Evolutionary conservation across 30 jellyfish, hydroid and myxozoan species (phyloP), one percentile per base, ranked within the genome.

Genomic region (Phacellophora camtschatica): DNA sequence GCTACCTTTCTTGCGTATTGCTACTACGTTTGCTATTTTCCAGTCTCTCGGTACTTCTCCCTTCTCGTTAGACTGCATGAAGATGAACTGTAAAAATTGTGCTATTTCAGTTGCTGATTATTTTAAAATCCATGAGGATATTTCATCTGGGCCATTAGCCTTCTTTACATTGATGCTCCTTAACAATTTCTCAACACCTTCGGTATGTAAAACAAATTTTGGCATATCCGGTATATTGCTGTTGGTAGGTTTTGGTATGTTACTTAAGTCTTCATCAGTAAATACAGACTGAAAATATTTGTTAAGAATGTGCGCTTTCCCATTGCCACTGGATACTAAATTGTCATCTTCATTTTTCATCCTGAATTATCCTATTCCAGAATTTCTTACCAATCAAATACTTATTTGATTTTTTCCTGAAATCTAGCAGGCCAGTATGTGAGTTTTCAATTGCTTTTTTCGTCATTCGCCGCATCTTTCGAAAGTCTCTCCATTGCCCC

Each of bases 221-320:
- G 0, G 25, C 12, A 55, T 55, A 25, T 23, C 25, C 12, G 70
- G 77, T 12, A 62, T 62, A 2, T 28, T 62, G 77, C 77, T 24
- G 77, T 62, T 62, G 27, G 77, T 18, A 13, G 31, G 56, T 0
- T 0, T 27, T 0, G 69, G 34, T 13, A 55, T 1, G 69, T 55
- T 55, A 18, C 34, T 18, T 18, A 15, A 1, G 1, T 55, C 35
- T 55, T 0, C 1, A 55, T 55, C 1, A 25, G 0, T 0, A 55
- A 55, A 55, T 42, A 66, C 65, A 59, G 74, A 59, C 74, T 59
- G 74, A 59, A 59, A 59, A 20, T 59, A 35, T 42, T 66, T 42
- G 64, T 42, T 66, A 66, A 66, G 81, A 66, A 66, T 66, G 62
- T 66, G 65, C 32, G 69, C 48, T 66, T 66, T 66, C 64, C 62